Percentiles rank a stretch among this genome's conserved stretches.
These are phyloP conservation scores for Catotricha subobsoleta DNA, from an alignment of 2,888 invertebrate species.

Conservation along the genomic window DNA sequence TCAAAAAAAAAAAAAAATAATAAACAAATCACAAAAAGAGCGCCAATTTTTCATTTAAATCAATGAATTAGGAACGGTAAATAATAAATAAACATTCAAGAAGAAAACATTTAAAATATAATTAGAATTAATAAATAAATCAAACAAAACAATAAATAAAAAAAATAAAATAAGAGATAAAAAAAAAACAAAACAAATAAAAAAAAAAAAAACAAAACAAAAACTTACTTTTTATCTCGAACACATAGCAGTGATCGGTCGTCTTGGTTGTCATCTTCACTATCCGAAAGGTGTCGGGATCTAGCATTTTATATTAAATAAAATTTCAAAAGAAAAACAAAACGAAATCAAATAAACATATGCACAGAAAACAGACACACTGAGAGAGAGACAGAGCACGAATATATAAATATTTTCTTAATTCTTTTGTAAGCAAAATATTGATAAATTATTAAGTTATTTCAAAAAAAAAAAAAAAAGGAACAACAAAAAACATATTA, in stretches of 20 bases:
- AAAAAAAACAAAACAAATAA: slow-evolving; percentile 8
- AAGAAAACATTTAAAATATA: neutral
- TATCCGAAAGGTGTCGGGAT: slow-evolving; percentile 28
- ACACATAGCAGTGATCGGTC: slow-evolving; percentile 25
- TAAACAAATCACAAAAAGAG: no score
- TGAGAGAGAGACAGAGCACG: no score
- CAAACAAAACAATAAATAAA: neutral
- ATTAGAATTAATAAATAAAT: neutral
- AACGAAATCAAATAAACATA: neutral
- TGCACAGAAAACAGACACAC: no score
- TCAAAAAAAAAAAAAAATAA: no score
- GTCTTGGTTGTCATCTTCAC: slow-evolving; percentile 31
- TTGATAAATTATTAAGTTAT: slow-evolving; percentile 3
- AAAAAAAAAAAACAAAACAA: neutral
- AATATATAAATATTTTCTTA: no score
- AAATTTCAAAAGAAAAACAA: neutral
- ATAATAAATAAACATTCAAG: no score
- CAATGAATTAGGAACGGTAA: no score
- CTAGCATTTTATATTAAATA: slow-evolving; percentile 12
- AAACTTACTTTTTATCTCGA: slow-evolving; percentile 26
- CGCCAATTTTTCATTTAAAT: no score
- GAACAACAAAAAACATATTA: no score
- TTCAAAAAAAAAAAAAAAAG: slow-evolving; percentile 11
- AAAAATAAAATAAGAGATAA: neutral
- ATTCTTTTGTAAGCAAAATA: neutral